Evolutionary conservation across 2,888 invertebrate genomes (phyloP).

Genomic region (Thelaira solivaga): DNA sequence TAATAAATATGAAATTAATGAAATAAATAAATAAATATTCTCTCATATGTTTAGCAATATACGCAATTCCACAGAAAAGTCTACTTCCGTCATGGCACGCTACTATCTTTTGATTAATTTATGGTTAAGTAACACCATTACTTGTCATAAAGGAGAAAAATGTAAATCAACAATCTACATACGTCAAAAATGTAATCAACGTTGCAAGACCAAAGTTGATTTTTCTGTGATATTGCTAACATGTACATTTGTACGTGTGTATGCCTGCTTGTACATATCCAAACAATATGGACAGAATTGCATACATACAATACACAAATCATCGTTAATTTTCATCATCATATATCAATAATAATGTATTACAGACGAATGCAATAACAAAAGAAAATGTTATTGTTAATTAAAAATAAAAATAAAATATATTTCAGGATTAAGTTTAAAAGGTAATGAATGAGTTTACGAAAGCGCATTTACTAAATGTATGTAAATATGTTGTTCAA

Average conservation of each 20-base stretch:
- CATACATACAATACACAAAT: neutral
- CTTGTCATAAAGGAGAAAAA: no score
- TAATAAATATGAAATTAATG: slow-evolving; percentile 20
- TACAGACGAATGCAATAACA: neutral
- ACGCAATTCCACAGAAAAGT: no score
- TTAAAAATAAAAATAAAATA: slow-evolving; percentile 8
- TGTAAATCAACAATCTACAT: no score
- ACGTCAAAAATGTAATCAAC: no score
- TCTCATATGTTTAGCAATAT: no score
- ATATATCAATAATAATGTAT: slow-evolving; percentile 20
- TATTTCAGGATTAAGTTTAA: neutral
- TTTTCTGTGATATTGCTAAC: no score
- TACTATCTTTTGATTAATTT: no score
- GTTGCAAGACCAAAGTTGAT: no score
- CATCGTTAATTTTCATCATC: neutral
- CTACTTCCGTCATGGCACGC: no score
- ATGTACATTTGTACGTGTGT: slow-evolving; percentile 5
- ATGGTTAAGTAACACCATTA: no score
- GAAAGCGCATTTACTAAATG: slow-evolving; percentile 3
- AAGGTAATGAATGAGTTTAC: slow-evolving; percentile 21
- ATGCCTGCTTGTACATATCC: neutral
- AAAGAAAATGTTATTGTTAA: no score
- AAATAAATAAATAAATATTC: slow-evolving; percentile 21
- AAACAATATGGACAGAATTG: no score
- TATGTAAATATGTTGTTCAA: neutral